phyloP scores from a whole-genome alignment of 2,797 vertebrate genomes.

The Mastacembelus armatus region DNA sequence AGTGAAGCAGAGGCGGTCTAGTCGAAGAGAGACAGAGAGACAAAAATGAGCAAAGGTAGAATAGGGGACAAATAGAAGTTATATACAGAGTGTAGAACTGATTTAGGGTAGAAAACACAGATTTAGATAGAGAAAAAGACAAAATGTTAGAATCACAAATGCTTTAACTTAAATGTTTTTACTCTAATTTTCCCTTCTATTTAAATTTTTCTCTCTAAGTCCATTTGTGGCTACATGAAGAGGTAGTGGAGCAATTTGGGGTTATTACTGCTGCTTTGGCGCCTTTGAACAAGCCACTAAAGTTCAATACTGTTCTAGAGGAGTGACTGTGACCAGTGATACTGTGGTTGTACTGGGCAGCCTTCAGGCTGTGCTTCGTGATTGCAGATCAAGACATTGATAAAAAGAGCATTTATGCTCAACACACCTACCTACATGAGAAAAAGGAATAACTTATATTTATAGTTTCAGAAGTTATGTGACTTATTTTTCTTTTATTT shows the following conservation, averaged over 20 bases:
- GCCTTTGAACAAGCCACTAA: background rate
- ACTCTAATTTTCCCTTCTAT: background rate
- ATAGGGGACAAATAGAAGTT: constrained; percentile 23
- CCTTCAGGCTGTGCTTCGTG: too few species aligned
- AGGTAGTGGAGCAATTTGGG: background rate
- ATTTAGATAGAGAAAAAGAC: background rate
- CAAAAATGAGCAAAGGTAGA: constrained; percentile 20
- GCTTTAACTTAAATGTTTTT: background rate
- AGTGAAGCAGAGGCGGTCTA: constrained; percentile 14
- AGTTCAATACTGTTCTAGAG: background rate
- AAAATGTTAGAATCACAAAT: too few species aligned
- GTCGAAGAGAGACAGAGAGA: constrained; percentile 14
- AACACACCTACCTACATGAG: background rate
- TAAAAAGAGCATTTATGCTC: background rate
- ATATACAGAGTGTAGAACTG: constrained; percentile 3
- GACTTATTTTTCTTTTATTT: background rate
- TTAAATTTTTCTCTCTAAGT: background rate
- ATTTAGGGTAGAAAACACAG: constrained; percentile 21
- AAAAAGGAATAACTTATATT: background rate
- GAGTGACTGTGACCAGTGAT: too few species aligned
- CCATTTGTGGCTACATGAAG: background rate
- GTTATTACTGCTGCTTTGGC: background rate
- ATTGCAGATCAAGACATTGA: too few species aligned
- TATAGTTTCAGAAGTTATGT: background rate
- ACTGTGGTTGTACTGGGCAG: too few species aligned